phyloP scores from a whole-genome alignment of 2,888 invertebrate genomes.

The Gnatocerus cornutus region DNA sequence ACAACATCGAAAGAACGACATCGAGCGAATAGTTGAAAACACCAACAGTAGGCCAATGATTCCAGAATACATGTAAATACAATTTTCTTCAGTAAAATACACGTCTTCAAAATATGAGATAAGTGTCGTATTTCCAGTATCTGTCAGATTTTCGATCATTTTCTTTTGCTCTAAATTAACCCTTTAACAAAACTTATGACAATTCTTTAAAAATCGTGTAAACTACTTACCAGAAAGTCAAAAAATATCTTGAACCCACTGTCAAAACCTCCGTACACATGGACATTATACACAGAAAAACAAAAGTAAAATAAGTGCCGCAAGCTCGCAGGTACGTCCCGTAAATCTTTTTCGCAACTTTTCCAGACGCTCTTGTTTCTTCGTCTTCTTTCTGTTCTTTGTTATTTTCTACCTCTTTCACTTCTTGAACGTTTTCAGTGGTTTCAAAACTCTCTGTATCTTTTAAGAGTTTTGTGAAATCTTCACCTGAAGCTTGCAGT shows the following conservation, averaged over 20 bases:
- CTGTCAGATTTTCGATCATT: conserved; percentile 12
- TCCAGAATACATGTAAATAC: conserved; percentile 67
- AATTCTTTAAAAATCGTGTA: conserved; percentile 32
- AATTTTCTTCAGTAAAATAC: conserved; percentile 45
- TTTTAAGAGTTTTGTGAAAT: conserved; percentile 76
- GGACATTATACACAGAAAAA: neutral
- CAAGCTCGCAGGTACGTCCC: conserved; percentile 6
- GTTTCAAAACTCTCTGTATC: conserved; percentile 39
- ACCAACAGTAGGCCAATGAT: conserved; percentile 47
- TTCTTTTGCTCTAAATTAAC: conserved; percentile 58
- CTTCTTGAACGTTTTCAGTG: conserved; percentile 30
- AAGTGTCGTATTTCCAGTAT: conserved; percentile 10
- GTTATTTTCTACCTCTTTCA: conserved; percentile 46
- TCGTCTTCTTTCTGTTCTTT: neutral
- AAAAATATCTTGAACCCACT: neutral
- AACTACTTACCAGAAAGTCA: conserved; percentile 56
- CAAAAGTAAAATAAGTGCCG: neutral
- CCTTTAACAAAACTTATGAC: conserved; percentile 49
- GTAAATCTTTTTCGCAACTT: neutral
- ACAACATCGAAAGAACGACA: conserved; percentile 72
- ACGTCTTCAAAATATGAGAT: conserved; percentile 27
- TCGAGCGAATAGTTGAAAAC: conserved; percentile 66
- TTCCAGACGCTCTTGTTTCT: conserved; percentile 13
- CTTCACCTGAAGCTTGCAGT: conserved; percentile 79
- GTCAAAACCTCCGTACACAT: neutral